Conservation (phyloP, 2,797 vertebrate species). For the Pelodytes ibericus region DNA sequence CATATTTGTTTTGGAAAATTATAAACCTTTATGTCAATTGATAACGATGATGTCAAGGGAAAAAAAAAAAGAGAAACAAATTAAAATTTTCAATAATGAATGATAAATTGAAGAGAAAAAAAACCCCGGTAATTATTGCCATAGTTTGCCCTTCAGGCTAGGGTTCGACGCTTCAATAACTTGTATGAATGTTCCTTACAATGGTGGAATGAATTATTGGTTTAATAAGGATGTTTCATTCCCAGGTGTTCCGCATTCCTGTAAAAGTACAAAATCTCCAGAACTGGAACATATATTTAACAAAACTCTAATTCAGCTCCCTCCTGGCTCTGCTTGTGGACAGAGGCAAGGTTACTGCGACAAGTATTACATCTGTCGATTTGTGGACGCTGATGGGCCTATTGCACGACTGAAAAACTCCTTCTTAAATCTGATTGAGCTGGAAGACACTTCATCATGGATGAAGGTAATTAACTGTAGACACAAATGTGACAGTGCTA, state of each 20-base stretch:
- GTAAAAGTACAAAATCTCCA: slow-evolving; percentile 76
- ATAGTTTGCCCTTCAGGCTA: too few species aligned
- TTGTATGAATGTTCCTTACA: too few species aligned
- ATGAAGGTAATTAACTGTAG: slow-evolving; percentile 69
- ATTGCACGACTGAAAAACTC: slow-evolving; percentile 79
- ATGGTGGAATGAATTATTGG: too few species aligned
- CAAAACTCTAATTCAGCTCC: slow-evolving; percentile 63
- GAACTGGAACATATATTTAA: slow-evolving; percentile 70
- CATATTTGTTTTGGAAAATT: too few species aligned
- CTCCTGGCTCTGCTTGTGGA: slow-evolving; percentile 73
- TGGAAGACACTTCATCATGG: slow-evolving; percentile 74
- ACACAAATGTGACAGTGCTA: background rate
- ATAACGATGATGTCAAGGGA: too few species aligned
- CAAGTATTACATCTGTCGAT: slow-evolving; percentile 76
- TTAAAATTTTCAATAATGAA: too few species aligned
- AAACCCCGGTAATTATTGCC: too few species aligned
- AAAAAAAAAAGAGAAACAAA: too few species aligned
- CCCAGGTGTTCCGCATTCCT: slow-evolving; percentile 70
- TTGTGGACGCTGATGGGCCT: slow-evolving; percentile 79
- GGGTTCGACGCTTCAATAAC: too few species aligned
- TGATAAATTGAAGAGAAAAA: too few species aligned
- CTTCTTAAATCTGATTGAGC: slow-evolving; percentile 72
- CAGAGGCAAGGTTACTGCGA: slow-evolving; percentile 78
- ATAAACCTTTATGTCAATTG: too few species aligned
- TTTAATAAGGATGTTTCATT: slow-evolving; percentile 2